Conservation (phyloP, 2,888 invertebrate species). For the Allolobophora icterica region DNA sequence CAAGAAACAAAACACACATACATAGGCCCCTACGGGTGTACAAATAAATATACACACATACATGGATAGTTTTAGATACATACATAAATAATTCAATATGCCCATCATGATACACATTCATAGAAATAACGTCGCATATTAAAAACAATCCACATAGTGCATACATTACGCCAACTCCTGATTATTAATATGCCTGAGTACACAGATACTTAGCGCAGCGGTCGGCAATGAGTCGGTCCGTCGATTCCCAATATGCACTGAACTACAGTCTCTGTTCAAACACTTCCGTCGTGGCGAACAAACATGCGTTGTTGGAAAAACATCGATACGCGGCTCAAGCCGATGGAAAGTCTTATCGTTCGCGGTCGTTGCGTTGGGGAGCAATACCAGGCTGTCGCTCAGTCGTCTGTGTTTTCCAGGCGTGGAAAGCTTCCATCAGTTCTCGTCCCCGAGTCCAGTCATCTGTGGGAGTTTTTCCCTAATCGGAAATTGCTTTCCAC, state of each 20-base stretch:
- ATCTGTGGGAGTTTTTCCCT: not conserved
- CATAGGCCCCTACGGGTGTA: too few species aligned
- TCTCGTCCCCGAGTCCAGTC: not conserved
- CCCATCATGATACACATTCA: not conserved
- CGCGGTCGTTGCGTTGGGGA: not conserved
- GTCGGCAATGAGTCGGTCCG: not conserved
- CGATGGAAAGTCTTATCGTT: not conserved
- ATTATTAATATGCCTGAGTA: not conserved
- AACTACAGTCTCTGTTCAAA: not conserved
- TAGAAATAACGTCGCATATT: not conserved
- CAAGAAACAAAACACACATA: too few species aligned
- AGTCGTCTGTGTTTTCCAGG: not conserved
- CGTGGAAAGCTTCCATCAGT: not conserved
- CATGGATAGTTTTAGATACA: too few species aligned
- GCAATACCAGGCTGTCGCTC: too few species aligned
- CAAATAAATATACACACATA: too few species aligned
- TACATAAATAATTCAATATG: too few species aligned
- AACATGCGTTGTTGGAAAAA: too few species aligned
- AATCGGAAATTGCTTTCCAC: not conserved
- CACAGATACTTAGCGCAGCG: not conserved
- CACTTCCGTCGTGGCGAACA: not conserved
- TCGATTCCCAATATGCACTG: not conserved
- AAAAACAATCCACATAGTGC: not conserved
- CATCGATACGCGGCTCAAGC: not conserved
- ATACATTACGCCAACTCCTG: not conserved